Conservation (phyloP, 2,888 invertebrate species). For the Kryphioiulus occultus region DNA sequence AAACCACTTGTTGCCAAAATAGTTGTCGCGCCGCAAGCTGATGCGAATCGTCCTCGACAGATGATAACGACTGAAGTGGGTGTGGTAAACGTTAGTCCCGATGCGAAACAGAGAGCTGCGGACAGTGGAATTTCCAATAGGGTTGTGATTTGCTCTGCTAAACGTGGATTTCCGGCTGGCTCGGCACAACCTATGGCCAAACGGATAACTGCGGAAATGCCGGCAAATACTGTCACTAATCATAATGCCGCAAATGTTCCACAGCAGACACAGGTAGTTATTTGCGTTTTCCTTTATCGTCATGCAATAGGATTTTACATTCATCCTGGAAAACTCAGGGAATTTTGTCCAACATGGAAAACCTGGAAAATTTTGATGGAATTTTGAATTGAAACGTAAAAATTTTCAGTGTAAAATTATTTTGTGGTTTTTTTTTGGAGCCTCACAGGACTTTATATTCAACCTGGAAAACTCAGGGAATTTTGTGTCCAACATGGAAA, state of each 20-base stretch:
- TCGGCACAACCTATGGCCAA: background rate
- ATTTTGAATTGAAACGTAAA: no score
- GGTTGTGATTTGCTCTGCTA: background rate
- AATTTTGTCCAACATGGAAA: no score
- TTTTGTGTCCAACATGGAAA: no score
- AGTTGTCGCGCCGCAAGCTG: background rate
- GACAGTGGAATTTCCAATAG: background rate
- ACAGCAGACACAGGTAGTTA: background rate
- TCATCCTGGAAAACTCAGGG: no score
- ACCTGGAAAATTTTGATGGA: no score
- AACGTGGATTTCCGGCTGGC: background rate
- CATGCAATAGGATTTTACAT: no score
- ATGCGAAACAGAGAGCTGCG: background rate
- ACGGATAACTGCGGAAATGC: background rate
- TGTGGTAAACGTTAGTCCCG: background rate
- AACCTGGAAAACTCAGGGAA: no score
- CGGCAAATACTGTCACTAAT: background rate
- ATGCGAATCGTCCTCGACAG: background rate
- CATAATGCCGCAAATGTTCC: background rate
- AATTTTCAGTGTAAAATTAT: no score
- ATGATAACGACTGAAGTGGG: conserved; percentile 17
- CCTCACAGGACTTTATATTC: no score
- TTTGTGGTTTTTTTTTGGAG: no score
- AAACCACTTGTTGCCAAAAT: background rate
- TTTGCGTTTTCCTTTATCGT: background rate